Conservation (phyloP, 1,140 invertebrate species). For the Schlechtendalia chinensis region DNA sequence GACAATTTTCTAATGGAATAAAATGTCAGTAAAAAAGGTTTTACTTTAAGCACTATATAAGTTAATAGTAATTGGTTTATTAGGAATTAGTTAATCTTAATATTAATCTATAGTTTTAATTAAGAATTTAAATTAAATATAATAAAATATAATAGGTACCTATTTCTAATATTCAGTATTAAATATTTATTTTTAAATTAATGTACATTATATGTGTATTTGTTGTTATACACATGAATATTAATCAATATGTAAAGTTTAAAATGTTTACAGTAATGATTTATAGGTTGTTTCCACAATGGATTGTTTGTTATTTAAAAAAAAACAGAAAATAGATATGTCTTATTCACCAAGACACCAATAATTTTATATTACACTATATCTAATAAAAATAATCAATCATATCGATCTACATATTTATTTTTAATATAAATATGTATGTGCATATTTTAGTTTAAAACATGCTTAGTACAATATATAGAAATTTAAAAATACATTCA, state of each 20-base stretch:
- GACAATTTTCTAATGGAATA: not conserved
- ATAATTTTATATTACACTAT: not conserved
- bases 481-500: not conserved
- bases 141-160: not conserved
- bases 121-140: not conserved
- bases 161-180: not conserved
- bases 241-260: conserved; percentile 1
- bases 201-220: too few relatives aligned
- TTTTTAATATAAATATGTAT: not conserved
- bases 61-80: too few relatives aligned
- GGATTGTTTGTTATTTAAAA: not conserved
- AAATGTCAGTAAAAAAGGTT: too few relatives aligned
- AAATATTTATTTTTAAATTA: too few relatives aligned
- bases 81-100: too few relatives aligned
- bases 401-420: not conserved
- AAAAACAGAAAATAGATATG: not conserved
- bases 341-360: not conserved
- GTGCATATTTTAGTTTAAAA: not conserved
- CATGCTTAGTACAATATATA: not conserved
- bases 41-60: too few relatives aligned
- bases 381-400: too few relatives aligned
- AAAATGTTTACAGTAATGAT: not conserved
- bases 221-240: not conserved
- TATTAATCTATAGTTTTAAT: too few relatives aligned
- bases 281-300: not conserved